phyloP scores from a whole-genome alignment of 2,797 vertebrate genomes.

The Cirrhinus molitorella region DNA sequence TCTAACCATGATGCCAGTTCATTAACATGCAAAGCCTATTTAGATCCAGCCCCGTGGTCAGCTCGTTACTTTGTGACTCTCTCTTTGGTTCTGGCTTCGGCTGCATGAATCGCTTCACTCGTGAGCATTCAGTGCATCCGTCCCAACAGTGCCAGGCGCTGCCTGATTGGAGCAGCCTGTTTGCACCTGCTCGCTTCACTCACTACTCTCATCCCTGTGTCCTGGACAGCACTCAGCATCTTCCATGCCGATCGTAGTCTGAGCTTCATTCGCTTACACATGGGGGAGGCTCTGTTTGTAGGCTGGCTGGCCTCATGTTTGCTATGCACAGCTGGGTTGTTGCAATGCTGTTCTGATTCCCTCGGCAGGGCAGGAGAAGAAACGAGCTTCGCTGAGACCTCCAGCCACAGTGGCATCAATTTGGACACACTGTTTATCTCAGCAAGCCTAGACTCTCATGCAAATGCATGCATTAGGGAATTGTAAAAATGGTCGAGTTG shows the following conservation, averaged over 20 bases:
- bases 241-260: conserved; percentile 16
- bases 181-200: conserved; percentile 30
- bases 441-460: neutral
- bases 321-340: neutral
- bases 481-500: neutral
- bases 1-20: neutral
- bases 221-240: conserved; percentile 18
- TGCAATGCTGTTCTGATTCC: neutral
- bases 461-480: neutral
- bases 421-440: conserved; percentile 9
- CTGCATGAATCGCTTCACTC: conserved; percentile 6
- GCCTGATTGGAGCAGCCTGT: conserved; percentile 11
- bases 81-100: neutral
- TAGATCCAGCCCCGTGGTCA: conserved; percentile 9
- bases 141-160: conserved; percentile 14
- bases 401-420: neutral
- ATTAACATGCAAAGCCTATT: conserved; percentile 28
- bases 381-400: neutral
- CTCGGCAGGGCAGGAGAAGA: neutral
- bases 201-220: conserved; percentile 8
- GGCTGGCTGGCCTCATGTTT: conserved; percentile 23
- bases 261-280: conserved; percentile 17
- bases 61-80: neutral
- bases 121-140: neutral
- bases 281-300: conserved; percentile 30